Base-by-base conservation (phyloP, 2,797 vertebrate genomes). In the Hippoglossus hippoglossus region DNA sequence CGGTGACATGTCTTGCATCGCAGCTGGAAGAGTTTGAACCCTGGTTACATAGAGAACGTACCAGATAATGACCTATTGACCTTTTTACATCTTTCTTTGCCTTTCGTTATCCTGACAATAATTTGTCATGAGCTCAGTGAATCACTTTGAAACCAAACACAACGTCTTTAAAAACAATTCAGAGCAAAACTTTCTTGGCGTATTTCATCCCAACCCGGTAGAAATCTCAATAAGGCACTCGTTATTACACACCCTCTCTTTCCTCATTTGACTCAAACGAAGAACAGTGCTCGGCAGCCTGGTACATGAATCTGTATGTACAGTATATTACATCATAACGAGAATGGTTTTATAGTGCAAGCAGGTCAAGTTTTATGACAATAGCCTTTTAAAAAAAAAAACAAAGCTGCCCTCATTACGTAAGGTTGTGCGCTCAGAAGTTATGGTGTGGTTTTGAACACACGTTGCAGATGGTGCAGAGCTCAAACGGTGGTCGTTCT, bases 201-300 rank as follows among this genome's bases (percentile, higher is more conserved):
- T 73, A 53, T 80, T 69, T 85, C 41, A 58, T 76, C 57, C 59
- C 41, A 44, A 60, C 57, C 57, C 66, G 47, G 65, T 85, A 85
- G 79, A 89, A 91, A 90, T 87, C 77, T 87, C 73, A 78, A 54
- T 91, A 93, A 92, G 92, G 91, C 92, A 93, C 92, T 74, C 89
- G 57, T 81, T 56, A 63, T 26, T 15, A n/a, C 19, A 50, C 77
- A 21, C 72, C 55, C 59, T 52, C 16, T 44, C 31, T 44, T 51
- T 36, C 65, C 47, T 46, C 4, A 3, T 36, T 46, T 70, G 34
- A 28, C 72, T 56, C 22, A 22, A 18, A 59, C 58, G 18, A 55
- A 47, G 22, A 54, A 78, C 75, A 59, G 66, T 49, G 47, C 65
- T 61, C 64, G 28, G 60, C 57, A 60, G 72, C 50, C 58, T 46